Base-by-base conservation (phyloP, 2,113 vertebrate species). In the Antigone vipio region DNA sequence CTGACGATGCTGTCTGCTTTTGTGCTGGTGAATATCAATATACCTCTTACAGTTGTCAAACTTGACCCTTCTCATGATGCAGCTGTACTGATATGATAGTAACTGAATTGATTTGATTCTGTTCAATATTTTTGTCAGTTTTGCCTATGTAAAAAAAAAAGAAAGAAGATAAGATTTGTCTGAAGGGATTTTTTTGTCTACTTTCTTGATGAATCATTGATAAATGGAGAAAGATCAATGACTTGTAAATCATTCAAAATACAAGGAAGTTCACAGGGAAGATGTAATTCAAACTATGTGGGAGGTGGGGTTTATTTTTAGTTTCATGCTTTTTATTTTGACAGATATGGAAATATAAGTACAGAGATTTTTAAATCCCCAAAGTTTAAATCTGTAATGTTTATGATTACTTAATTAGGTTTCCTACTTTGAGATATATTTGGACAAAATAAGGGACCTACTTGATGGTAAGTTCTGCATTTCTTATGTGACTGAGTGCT, bases 381-480 rank as follows among this genome's bases (percentile, higher is more conserved):
- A 15, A 1, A 4, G 4, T 74, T 83, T 77, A 21, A 74, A 50
- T 42, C 38, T 26, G 53, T 88, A 5, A 69, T 82, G 23, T 94
- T 77, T 87, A 77, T 66, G 85, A 58, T 97, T 90, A 42, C 97
- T 94, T 88, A 35, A 86, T 94, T 74, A 99, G 99, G 99, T 99
- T 74, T 99, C 99, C 91, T 99, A 99, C 98, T 99, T 99, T 98
- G 99, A 99, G 98, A 99, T 99, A 89, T 99, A 99, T 97, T 94
- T 99, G 98, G 99, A 99, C 97, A 99, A 99, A 98, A 99, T 99
- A 95, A 97, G 99, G 97, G 99, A 99, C 96, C 97, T 99, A 3
- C 97, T 99, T 5, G 99, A 99, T 89, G 99, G 99, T 99, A 75
- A 99, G 98, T 96, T 75, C 30, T 84, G 67, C 29, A 20, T 92